A percentile compares a stretch with the other conserved stretches of the same genome.
These are phyloP conservation scores for Hozukius guyotensis DNA, from an alignment of 2,797 vertebrate genomes.

Conservation along the genomic window DNA sequence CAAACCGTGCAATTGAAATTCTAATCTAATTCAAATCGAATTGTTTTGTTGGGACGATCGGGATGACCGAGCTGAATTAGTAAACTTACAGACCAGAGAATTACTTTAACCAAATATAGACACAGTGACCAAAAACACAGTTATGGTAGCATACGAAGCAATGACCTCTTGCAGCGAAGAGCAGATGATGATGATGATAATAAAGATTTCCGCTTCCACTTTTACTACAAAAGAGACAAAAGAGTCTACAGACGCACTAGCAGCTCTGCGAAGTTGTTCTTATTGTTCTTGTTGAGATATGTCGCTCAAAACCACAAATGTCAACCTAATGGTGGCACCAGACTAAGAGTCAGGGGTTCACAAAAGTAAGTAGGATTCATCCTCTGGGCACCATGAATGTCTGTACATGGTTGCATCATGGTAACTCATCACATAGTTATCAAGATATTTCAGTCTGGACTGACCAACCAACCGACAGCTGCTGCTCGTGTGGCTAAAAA, in stretches of 20 bases:
- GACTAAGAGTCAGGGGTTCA: neutral
- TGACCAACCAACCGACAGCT: neutral
- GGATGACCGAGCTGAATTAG: neutral
- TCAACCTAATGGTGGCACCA: neutral
- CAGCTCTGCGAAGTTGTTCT: too few species aligned
- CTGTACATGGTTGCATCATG: neutral
- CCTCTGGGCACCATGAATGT: neutral
- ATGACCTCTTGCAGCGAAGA: neutral
- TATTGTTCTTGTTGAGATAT: neutral
- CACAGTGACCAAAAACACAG: neutral
- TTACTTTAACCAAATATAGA: neutral
- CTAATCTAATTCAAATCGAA: slow-evolving; percentile 8
- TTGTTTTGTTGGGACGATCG: neutral
- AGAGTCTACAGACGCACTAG: neutral
- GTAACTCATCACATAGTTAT: fast-evolving
- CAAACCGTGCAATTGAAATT: neutral
- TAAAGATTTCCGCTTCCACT: neutral
- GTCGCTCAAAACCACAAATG: neutral
- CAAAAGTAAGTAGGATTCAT: neutral
- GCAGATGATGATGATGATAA: neutral
- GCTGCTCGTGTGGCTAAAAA: neutral
- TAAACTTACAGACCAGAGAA: neutral
- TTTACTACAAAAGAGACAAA: neutral
- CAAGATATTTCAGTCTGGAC: neutral
- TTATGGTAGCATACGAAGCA: neutral